phyloP scores from a whole-genome alignment of 2,113 vertebrate genomes.

The Rhynchopsitta pachyrhyncha region DNA sequence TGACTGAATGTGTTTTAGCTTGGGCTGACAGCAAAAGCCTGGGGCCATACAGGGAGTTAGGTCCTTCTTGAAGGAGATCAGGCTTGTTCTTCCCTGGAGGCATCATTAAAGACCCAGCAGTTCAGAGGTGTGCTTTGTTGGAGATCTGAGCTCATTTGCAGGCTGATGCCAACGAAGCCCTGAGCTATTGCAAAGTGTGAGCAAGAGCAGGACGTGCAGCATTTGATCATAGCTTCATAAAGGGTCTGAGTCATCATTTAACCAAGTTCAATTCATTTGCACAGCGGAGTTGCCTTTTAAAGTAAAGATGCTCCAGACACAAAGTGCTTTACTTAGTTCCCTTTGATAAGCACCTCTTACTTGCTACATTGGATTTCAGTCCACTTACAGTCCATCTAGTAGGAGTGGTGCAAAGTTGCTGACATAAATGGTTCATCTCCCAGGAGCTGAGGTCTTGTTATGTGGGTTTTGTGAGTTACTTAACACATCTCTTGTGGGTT shows the following conservation, averaged over 20 bases:
- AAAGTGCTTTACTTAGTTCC: not conserved
- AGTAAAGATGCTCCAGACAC: not conserved
- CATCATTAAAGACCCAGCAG: not conserved
- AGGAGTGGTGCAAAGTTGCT: not conserved
- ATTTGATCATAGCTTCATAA: not conserved
- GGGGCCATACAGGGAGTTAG: not conserved
- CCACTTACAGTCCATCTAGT: not conserved
- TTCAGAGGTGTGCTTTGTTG: not conserved
- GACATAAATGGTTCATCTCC: not conserved
- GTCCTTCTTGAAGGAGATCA: not conserved
- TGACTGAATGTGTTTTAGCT: not conserved
- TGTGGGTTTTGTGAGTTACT: not conserved
- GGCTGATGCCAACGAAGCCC: not conserved
- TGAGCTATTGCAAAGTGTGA: not conserved
- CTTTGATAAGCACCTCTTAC: not conserved
- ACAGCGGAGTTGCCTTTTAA: not conserved
- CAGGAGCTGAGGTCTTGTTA: not conserved
- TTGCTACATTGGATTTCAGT: not conserved
- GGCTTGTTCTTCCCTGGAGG: not conserved
- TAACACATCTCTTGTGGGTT: not conserved
- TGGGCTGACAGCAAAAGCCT: not conserved
- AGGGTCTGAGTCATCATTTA: not conserved
- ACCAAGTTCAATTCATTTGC: not conserved
- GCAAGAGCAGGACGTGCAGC: not conserved
- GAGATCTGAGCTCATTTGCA: not conserved